A percentile compares a stretch with the other conserved stretches of the same genome.
Conservation (phyloP, 2,888 invertebrate genomes). For the Pyrrhosoma nymphula region DNA sequence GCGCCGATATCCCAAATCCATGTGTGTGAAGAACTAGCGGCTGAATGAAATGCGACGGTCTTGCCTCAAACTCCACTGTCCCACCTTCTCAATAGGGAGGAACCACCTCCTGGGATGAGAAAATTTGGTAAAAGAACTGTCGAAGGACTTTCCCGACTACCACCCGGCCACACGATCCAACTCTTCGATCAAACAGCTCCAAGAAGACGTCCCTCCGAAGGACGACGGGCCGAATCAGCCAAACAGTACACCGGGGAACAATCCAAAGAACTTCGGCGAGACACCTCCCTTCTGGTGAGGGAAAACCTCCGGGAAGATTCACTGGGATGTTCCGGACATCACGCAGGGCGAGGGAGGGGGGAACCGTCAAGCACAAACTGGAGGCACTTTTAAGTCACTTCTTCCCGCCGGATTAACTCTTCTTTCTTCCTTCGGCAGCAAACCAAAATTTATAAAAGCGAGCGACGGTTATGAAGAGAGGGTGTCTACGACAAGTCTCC, state of each 20-base stretch:
- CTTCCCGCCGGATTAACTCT: not conserved
- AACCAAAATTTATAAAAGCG: not conserved
- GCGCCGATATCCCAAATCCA: constrained; percentile 66
- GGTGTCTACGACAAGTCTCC: not conserved
- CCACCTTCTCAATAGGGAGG: not conserved
- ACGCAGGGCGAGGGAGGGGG: not conserved
- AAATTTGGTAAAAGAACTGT: not conserved
- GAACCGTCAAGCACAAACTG: not conserved
- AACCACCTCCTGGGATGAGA: not conserved
- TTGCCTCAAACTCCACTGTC: not conserved
- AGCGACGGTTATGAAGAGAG: not conserved
- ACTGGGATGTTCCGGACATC: not conserved
- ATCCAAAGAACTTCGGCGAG: not conserved
- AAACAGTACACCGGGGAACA: not conserved
- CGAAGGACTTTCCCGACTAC: not conserved
- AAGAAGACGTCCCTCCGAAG: not conserved
- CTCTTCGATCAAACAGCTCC: not conserved
- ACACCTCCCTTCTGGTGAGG: not conserved
- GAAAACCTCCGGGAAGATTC: not conserved
- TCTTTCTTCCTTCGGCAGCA: not conserved
- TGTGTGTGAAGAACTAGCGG: not conserved
- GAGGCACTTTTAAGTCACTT: not conserved
- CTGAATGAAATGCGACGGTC: not conserved
- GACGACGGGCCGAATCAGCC: not conserved
- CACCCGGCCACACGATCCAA: not conserved